Conservation (phyloP, 2,888 invertebrate genomes). For the Timandra comae region DNA sequence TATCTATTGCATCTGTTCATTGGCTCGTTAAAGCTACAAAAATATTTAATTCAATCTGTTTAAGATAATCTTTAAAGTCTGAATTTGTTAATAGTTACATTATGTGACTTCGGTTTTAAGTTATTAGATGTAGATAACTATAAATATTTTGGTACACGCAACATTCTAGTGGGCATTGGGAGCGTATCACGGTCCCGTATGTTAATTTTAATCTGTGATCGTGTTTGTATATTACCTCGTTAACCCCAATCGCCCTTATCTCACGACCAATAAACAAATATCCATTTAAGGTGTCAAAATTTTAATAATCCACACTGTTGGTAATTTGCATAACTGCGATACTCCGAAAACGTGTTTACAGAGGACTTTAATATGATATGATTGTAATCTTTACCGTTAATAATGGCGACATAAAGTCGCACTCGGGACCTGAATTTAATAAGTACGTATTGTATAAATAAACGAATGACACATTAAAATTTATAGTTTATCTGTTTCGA, state of each 20-base stretch:
- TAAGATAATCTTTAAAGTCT: not conserved
- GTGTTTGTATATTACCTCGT: constrained; percentile 43
- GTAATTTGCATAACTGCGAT: constrained; percentile 42
- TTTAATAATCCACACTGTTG: constrained; percentile 52
- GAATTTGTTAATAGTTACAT: not conserved
- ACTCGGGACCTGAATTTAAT: constrained; percentile 26
- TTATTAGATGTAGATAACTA: no score
- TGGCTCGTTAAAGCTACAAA: constrained; percentile 8
- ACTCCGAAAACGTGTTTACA: constrained; percentile 44
- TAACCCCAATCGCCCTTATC: constrained; percentile 58
- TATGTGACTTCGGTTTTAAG: no score
- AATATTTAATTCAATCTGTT: no score
- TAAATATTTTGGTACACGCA: no score
- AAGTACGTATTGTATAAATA: no score
- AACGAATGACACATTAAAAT: not conserved
- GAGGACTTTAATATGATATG: constrained; percentile 50
- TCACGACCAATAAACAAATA: constrained; percentile 60
- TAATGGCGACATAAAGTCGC: constrained; percentile 30
- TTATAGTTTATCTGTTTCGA: no score
- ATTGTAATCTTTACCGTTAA: constrained; percentile 35
- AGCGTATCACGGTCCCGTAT: constrained; percentile 29
- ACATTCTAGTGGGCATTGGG: no score
- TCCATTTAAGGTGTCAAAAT: constrained; percentile 56
- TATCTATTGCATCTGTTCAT: constrained; percentile 16
- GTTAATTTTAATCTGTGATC: constrained; percentile 33